phyloP scores from a whole-genome alignment of 2,113 vertebrate genomes.

The Heterocephalus glaber region DNA sequence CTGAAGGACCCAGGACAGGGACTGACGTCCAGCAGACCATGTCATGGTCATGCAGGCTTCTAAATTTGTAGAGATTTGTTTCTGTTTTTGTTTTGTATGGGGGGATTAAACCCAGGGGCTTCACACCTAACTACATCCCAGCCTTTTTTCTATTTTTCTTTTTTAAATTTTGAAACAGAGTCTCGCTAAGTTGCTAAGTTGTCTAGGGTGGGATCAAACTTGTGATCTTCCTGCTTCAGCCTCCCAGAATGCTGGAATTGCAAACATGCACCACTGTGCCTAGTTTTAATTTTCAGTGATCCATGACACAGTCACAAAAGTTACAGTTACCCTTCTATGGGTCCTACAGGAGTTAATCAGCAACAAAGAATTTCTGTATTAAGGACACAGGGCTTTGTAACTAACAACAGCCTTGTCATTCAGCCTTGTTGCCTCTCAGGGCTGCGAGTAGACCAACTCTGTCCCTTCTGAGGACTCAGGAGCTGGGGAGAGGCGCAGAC shows the following conservation, averaged over 20 bases:
- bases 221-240: background rate
- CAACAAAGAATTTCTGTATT: background rate
- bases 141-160: background rate
- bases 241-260: background rate
- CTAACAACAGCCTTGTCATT: background rate
- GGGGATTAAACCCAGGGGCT: background rate
- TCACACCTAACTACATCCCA: background rate
- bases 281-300: background rate
- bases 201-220: background rate
- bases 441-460: background rate
- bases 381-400: background rate
- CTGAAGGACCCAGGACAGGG: background rate
- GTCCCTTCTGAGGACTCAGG: background rate
- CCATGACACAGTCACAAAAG: background rate
- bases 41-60: background rate
- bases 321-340: background rate
- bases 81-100: background rate
- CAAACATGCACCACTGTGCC: background rate
- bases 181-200: background rate
- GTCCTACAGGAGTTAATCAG: background rate
- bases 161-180: background rate
- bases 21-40: background rate
- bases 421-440: background rate
- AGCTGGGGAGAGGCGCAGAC: background rate
- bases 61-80: background rate